Percentiles rank a stretch among this genome's conserved stretches.
Evolutionary conservation across 2,113 vertebrate genomes (phyloP).

Genomic region (Brachirus orientalis): DNA sequence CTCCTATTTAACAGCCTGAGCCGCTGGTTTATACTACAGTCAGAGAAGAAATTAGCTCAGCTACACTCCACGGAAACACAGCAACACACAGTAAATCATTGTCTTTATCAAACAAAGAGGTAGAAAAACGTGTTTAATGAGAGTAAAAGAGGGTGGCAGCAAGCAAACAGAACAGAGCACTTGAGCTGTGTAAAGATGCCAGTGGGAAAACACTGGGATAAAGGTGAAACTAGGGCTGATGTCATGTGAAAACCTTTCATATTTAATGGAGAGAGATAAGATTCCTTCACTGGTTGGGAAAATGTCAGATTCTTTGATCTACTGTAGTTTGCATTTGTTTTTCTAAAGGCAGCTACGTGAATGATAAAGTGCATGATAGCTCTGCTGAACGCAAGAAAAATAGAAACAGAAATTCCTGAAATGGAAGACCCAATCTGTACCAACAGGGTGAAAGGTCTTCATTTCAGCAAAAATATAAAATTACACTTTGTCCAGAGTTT

Average conservation of each 20-base stretch:
- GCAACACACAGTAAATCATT: neutral
- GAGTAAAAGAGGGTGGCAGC: slow-evolving; percentile 7
- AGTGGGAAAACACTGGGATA: neutral
- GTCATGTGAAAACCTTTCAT: slow-evolving; percentile 1
- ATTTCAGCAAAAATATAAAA: slow-evolving; percentile 2
- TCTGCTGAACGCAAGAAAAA: no score
- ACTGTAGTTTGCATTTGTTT: neutral
- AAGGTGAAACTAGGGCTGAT: neutral
- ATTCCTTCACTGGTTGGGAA: neutral
- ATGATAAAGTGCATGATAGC: slow-evolving; percentile 7
- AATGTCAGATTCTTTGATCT: slow-evolving; percentile 2
- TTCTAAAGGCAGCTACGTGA: no score
- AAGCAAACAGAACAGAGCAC: slow-evolving; percentile 20
- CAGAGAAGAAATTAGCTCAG: slow-evolving; percentile 27
- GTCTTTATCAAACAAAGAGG: slow-evolving; percentile 25
- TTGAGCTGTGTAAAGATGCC: slow-evolving; percentile 12
- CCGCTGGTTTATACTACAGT: slow-evolving; percentile 10
- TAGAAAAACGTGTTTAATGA: slow-evolving; percentile 5
- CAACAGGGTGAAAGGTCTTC: neutral
- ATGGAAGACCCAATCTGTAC: neutral
- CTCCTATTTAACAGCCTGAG: slow-evolving; percentile 12
- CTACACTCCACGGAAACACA: slow-evolving; percentile 14
- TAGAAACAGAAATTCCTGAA: neutral
- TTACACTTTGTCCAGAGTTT: no score
- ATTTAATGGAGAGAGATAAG: neutral